Conservation (phyloP, 2,888 invertebrate species). For the Drosophila engyochracea region DNA sequence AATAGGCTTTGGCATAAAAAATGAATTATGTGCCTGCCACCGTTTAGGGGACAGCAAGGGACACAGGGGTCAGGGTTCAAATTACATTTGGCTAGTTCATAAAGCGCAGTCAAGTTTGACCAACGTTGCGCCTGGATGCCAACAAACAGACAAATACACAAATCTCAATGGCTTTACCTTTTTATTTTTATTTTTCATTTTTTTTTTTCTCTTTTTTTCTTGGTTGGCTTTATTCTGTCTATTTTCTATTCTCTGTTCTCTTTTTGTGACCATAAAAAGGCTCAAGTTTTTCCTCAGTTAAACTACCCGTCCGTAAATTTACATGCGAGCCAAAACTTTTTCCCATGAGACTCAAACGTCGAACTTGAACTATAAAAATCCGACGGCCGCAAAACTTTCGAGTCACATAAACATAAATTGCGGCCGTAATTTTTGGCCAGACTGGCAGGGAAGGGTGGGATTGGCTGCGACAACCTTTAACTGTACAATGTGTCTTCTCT, state of each 20-base stretch:
- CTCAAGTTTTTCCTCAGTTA: constrained; percentile 47
- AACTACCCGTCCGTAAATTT: constrained; percentile 70
- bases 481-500: constrained; percentile 38
- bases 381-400: constrained; percentile 63
- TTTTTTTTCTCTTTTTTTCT: constrained; percentile 3
- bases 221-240: not conserved
- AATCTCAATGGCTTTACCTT: constrained; percentile 53
- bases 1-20: constrained; percentile 63
- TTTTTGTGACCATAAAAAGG: constrained; percentile 53
- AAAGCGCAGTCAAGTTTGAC: constrained; percentile 64
- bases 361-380: constrained; percentile 77
- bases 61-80: constrained; percentile 25
- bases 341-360: constrained; percentile 50
- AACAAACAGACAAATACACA: constrained; percentile 27
- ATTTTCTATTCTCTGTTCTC: constrained; percentile 5
- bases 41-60: not conserved
- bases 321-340: constrained; percentile 54
- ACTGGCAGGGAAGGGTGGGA: constrained; percentile 10
- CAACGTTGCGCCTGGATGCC: constrained; percentile 53
- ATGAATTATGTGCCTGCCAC: constrained; percentile 64
- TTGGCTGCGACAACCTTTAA: constrained; percentile 22
- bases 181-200: constrained; percentile 40
- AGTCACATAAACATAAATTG: constrained; percentile 81
- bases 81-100: constrained; percentile 68
- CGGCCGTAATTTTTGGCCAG: constrained; percentile 76